These are phyloP conservation scores for Hyppa rectilinea DNA, from an alignment of 2,888 invertebrate species.

Conservation along the genomic window DNA sequence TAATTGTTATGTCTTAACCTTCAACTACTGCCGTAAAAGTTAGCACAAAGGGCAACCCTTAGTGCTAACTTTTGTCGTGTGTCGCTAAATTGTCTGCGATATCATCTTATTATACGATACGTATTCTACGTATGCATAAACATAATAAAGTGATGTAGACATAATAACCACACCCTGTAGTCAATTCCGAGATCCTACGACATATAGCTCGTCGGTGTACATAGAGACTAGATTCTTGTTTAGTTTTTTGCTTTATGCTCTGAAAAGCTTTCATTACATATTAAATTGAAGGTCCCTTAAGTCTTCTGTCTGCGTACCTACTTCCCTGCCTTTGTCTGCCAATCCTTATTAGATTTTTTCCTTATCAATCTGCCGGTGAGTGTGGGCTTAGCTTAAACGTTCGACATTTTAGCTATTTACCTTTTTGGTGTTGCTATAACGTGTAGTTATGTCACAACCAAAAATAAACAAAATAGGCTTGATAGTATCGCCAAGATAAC, in stretches of 20 bases:
- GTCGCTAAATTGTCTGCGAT: neutral
- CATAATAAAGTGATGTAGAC: neutral
- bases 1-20: neutral
- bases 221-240: neutral
- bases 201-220: neutral
- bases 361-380: neutral
- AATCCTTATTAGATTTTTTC: neutral
- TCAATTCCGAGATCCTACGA: neutral
- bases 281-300: neutral
- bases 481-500: neutral
- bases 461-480: neutral
- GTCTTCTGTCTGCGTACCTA: neutral
- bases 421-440: neutral
- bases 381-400: neutral
- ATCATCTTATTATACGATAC: neutral
- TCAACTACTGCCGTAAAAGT: constrained; percentile 4
- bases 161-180: neutral
- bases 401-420: neutral
- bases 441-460: neutral
- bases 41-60: no score
- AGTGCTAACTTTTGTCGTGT: no score
- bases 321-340: neutral
- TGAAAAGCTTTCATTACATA: neutral
- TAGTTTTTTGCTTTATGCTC: neutral
- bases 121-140: neutral